Base-by-base conservation (phyloP, 2,888 invertebrate genomes). In the Koerneria pararmatus region DNA sequence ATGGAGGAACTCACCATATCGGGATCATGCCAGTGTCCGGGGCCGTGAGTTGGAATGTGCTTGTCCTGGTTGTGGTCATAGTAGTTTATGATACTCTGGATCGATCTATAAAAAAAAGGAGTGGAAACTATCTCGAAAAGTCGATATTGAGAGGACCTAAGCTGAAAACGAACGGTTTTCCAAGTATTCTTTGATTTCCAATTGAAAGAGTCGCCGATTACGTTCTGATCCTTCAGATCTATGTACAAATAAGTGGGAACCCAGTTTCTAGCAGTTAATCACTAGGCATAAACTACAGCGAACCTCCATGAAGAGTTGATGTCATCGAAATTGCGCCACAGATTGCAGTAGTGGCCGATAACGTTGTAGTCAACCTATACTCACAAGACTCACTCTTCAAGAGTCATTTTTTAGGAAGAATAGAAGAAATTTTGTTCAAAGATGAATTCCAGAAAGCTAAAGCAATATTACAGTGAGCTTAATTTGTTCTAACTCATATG, bases 21-120 rank as follows among this genome's bases (percentile, higher is more conserved):
- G 2, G 86, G 86, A 72, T 86, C 86, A 76, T 87, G 86, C 80
- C 84, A 86, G 65, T 80, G 80, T 19, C 86, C 86, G 0, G 86
- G 86, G 6, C 85, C 85, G 46, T 85, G 85, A 3, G 82, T 79
- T 19, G 77, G 70, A 61, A 82, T 81, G 69, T 86, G 84, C 65
- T 83, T 83, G 56, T 84, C 84, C 37, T 83, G 82, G 70, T 85
- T 82, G 22, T 82, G 76, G 15, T 83, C 85, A 71, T 85, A 86
- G 77, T 83, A 85, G 22, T 82, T 67, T 35, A 86, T 83, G 49
- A 86, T 86, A 24, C 76, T 73, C 31, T 72, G 68, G 8, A 86
- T 82, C 4, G 80, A 80, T 66, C 77, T 80, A 4, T 69, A 74
- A 5, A 69, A 68, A 1, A 41, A 66, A 67, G 11, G 1, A n/a